Evolutionary conservation across 2,888 invertebrate genomes (phyloP).

Genomic region (Cenopis cana): DNA sequence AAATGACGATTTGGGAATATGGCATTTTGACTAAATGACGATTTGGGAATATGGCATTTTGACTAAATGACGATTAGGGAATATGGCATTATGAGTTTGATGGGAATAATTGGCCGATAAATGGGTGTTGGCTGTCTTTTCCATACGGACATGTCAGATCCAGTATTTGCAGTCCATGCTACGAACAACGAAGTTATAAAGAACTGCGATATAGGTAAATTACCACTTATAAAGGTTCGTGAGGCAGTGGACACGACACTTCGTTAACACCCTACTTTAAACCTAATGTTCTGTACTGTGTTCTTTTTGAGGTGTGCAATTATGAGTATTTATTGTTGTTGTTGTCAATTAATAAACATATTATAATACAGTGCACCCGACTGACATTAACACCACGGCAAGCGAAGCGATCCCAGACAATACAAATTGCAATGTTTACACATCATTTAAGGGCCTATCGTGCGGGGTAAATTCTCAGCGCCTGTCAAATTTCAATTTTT

Average conservation of each 20-base stretch:
- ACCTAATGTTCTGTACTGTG: too few relatives aligned
- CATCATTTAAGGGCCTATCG: conserved; percentile 8
- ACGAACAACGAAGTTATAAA: neutral
- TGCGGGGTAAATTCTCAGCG: too few relatives aligned
- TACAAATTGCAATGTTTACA: conserved; percentile 14
- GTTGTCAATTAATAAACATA: neutral
- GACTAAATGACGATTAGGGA: neutral
- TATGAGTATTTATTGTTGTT: too few relatives aligned
- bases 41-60: conserved; percentile 2
- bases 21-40: neutral
- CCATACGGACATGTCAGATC: neutral
- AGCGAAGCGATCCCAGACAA: conserved; percentile 35
- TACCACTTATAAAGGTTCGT: too few relatives aligned
- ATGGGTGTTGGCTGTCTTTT: neutral
- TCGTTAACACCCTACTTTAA: too few relatives aligned
- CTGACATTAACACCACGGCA: neutral
- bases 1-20: conserved; percentile 2
- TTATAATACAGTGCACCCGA: conserved; percentile 29
- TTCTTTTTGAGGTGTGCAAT: too few relatives aligned
- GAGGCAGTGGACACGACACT: too few relatives aligned
- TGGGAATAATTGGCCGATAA: neutral
- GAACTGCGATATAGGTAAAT: neutral
- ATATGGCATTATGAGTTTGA: neutral
- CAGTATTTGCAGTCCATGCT: neutral
- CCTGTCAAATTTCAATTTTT: too few relatives aligned